A percentile compares a stretch with the other conserved stretches of the same genome.
Conservation (phyloP, 92 coral and sea anemone species). For the Desmophyllum pertusum region DNA sequence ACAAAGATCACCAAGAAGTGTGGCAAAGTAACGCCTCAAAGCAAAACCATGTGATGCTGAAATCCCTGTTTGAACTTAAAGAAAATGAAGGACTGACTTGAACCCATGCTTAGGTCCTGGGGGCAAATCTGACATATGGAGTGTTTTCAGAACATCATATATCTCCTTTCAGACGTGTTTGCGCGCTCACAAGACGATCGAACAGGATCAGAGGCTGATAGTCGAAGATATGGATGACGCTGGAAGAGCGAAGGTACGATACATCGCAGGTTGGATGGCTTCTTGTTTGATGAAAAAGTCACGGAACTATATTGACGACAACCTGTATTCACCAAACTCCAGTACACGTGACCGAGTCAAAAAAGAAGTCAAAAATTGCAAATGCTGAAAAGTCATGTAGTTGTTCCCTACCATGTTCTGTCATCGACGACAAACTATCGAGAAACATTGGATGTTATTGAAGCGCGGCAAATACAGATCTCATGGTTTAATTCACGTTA, state of each 20-base stretch:
- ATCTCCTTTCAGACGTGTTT: too few relatives aligned
- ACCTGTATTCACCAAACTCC: conserved; percentile 15
- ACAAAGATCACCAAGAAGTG: too few relatives aligned
- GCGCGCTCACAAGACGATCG: too few relatives aligned
- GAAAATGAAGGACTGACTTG: too few relatives aligned
- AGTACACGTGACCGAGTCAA: neutral
- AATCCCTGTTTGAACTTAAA: too few relatives aligned
- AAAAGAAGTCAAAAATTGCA: conserved; percentile 1
- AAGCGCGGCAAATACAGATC: conserved; percentile 27
- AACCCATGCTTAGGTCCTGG: too few relatives aligned
- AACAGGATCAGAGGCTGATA: too few relatives aligned
- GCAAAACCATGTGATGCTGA: too few relatives aligned
- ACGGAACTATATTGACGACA: conserved; percentile 7
- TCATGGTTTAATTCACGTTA: conserved; percentile 29
- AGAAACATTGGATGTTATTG: conserved; percentile 27
- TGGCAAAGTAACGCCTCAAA: too few relatives aligned
- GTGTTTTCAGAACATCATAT: too few relatives aligned
- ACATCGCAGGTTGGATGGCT: conserved; percentile 25
- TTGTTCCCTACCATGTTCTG: conserved; percentile 28
- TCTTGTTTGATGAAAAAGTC: conserved; percentile 11
- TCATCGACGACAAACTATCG: neutral
- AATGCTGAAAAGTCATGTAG: neutral
- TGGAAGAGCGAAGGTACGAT: conserved; percentile 18
- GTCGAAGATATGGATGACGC: too few relatives aligned
- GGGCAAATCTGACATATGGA: too few relatives aligned